A percentile compares a stretch with the other conserved stretches of the same genome.
These are phyloP conservation scores for Monomorium pharaonis DNA, from an alignment of 1,140 invertebrate genomes.

Conservation along the genomic window DNA sequence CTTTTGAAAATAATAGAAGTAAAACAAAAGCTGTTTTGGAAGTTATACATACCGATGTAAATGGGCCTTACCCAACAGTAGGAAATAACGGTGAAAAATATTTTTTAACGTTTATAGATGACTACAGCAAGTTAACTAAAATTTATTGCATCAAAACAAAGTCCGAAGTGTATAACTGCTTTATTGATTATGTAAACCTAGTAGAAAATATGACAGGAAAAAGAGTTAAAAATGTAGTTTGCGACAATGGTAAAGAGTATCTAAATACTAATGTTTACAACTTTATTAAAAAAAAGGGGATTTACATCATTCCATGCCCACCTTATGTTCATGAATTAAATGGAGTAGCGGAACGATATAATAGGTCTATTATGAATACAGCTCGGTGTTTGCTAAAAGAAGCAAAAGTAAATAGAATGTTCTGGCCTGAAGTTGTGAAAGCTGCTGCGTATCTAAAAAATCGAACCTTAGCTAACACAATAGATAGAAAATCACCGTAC, in stretches of 20 bases:
- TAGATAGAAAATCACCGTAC: slow-evolving; percentile 35
- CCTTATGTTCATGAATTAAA: slow-evolving; percentile 33
- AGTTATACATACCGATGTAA: neutral
- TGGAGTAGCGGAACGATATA: neutral
- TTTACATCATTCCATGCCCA: neutral
- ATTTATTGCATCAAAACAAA: neutral
- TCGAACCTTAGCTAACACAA: neutral
- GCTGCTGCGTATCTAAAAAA: slow-evolving; percentile 13
- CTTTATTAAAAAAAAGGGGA: neutral
- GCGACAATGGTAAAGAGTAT: slow-evolving; percentile 26
- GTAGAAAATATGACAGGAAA: neutral
- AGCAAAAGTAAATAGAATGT: neutral
- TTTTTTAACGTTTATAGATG: neutral
- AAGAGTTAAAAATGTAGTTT: neutral
- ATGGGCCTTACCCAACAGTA: neutral
- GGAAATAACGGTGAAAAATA: neutral
- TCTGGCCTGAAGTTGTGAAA: neutral
- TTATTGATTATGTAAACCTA: neutral
- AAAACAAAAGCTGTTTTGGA: neutral
- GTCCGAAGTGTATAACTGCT: neutral
- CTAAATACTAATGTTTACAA: neutral
- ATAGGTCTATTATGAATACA: slow-evolving; percentile 21
- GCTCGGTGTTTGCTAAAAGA: neutral
- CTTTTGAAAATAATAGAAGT: neutral
- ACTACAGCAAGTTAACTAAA: neutral